Base-by-base conservation (phyloP, 2,888 invertebrate species). In the Pachliopta kotzebuea region DNA sequence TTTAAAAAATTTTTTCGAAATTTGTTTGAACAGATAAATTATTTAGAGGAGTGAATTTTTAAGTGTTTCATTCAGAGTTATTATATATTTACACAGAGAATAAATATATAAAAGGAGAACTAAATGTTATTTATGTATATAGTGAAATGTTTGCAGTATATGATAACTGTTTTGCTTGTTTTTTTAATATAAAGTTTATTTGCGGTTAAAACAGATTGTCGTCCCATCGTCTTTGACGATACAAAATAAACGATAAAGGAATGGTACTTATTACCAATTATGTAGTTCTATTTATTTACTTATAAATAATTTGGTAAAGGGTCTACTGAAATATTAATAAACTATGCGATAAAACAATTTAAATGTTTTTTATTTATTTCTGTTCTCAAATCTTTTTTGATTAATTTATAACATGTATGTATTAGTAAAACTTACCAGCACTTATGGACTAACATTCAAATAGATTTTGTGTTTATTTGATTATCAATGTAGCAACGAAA, bases 211-310 rank as follows among this genome's bases (percentile, higher is more conserved):
- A 75, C 76, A 77, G 75, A 75, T 70, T 70, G 76, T 82, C 77
- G 78, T 82, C 77, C 77, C 74, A 72, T 79, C 79, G 79, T 83
- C 77, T 77, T 77, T 73, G 79, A 80, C 79, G 82, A 77, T 80
- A 74, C 84, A 83, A 78, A 77, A 80, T 81, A 79, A 57, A 49
- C 49, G 55, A 59, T 57, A 84, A 81, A 70, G 79, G 80, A 72
- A 82, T 84, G 85, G 89, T 91, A 90, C 84, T 88, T 89, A 88
- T 80, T 88, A 87, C 88, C 85, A 78, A 83, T 80, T 88, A 87
- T 85, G 85, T 90, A 90, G 88, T 86, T 90, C 79, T 90, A 90
- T 91, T 92, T 91, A 90, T 90, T 90, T 90, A 89, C 88, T 87
- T 89, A 85, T 85, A 84, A 66, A 84, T 91, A 89, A 90, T 90